phyloP scores from a whole-genome alignment of 2,113 vertebrate genomes.

The Semnornis frantzii region DNA sequence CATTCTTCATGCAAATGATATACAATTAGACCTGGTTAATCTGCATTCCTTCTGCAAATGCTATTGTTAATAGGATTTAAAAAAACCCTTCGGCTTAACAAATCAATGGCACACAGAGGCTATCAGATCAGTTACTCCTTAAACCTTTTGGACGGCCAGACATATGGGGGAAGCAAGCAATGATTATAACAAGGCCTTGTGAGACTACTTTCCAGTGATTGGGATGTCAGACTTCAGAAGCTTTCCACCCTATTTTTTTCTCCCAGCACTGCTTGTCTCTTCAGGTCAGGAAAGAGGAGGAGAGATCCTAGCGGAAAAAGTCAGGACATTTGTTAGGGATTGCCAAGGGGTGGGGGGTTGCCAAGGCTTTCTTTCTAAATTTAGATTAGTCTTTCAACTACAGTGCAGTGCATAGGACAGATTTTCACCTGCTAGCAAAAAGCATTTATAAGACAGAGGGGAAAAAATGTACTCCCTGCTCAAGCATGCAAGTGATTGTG shows the following conservation, averaged over 20 bases:
- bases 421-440: slow-evolving; percentile 16
- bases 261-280: neutral
- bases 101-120: slow-evolving; percentile 63
- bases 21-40: slow-evolving; percentile 73
- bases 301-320: neutral
- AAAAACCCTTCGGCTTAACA: slow-evolving; percentile 50
- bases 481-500: neutral
- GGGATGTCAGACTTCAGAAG: slow-evolving; percentile 52
- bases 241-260: neutral
- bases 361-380: neutral
- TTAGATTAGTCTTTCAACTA: neutral
- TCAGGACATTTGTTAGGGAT: neutral
- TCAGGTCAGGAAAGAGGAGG: neutral
- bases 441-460: neutral
- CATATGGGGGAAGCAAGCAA: slow-evolving; percentile 58
- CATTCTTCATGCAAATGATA: slow-evolving; percentile 75
- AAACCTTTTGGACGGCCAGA: slow-evolving; percentile 60
- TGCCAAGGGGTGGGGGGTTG: neutral
- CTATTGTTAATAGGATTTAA: slow-evolving; percentile 70
- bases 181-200: slow-evolving; percentile 50
- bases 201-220: neutral
- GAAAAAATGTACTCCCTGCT: neutral
- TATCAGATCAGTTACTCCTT: slow-evolving; percentile 72
- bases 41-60: slow-evolving; percentile 70
- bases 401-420: neutral